phyloP scores from a whole-genome alignment of 92 coral and sea anemone genomes.

The Meandrina meandrites region DNA sequence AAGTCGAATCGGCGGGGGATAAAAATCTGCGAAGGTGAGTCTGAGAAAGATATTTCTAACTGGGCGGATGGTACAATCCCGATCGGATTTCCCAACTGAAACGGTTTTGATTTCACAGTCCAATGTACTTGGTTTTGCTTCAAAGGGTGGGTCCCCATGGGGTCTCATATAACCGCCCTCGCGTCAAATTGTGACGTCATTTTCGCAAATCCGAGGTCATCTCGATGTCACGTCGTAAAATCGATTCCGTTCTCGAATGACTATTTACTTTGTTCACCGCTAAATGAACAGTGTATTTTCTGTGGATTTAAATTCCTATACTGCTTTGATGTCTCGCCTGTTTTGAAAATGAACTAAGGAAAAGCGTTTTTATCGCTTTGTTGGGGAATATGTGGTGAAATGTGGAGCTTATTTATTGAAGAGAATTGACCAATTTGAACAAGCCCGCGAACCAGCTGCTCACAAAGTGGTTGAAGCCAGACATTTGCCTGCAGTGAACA shows the following conservation, averaged over 20 bases:
- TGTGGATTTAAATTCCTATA: slow-evolving; percentile 4
- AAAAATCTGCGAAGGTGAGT: too few species aligned
- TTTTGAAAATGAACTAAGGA: slow-evolving; percentile 5
- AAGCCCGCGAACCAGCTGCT: slow-evolving; percentile 27
- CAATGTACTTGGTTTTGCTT: not conserved
- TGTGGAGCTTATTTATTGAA: slow-evolving; percentile 18
- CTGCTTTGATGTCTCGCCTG: not conserved
- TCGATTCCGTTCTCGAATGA: slow-evolving; percentile 42
- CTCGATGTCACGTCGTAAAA: slow-evolving; percentile 39
- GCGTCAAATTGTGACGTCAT: slow-evolving; percentile 33
- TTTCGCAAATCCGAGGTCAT: slow-evolving; percentile 39
- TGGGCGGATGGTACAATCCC: not conserved
- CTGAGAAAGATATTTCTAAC: too few species aligned
- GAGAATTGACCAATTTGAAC: not conserved
- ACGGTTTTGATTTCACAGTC: not conserved
- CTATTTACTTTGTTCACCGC: slow-evolving; percentile 34
- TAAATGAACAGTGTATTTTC: slow-evolving; percentile 6
- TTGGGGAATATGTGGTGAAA: slow-evolving; percentile 9
- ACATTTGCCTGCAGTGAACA: not conserved
- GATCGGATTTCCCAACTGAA: not conserved
- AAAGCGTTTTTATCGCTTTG: not conserved
- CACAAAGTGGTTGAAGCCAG: not conserved
- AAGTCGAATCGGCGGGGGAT: too few species aligned
- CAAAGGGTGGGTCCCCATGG: not conserved
- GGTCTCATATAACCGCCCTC: not conserved